phyloP scores from a whole-genome alignment of 1,140 invertebrate genomes.

The Gonioctena quinquepunctata region DNA sequence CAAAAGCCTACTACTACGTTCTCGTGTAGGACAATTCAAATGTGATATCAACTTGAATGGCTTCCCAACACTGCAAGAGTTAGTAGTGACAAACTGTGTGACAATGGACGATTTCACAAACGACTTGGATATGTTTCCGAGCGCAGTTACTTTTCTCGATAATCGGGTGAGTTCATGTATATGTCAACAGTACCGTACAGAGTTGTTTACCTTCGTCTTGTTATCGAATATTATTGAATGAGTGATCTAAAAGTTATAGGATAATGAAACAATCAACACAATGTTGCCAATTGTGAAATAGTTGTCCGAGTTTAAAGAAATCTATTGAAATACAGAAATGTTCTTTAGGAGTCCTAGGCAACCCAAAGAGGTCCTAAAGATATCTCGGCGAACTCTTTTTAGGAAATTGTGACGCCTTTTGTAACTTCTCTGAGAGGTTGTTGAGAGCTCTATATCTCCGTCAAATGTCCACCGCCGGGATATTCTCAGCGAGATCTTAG shows the following conservation, averaged over 20 bases:
- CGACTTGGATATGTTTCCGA: conserved; percentile 34
- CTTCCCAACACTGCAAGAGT: neutral
- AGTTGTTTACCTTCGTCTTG: neutral
- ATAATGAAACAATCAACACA: too few species aligned
- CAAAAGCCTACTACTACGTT: neutral
- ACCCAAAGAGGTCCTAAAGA: too few species aligned
- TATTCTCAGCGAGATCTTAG: too few species aligned
- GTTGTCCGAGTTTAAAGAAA: too few species aligned
- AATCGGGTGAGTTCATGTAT: conserved; percentile 28
- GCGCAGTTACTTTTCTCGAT: conserved; percentile 33
- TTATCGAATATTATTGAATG: neutral
- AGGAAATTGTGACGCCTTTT: too few species aligned
- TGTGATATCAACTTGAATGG: neutral
- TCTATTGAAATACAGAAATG: too few species aligned
- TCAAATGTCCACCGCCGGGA: too few species aligned
- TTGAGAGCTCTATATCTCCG: too few species aligned
- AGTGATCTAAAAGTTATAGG: neutral
- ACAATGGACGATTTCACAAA: neutral
- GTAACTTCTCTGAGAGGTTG: too few species aligned
- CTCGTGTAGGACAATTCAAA: neutral
- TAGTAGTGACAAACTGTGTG: neutral
- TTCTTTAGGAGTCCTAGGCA: too few species aligned
- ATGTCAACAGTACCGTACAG: neutral
- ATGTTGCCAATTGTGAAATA: too few species aligned
- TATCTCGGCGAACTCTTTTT: too few species aligned